phyloP scores from a whole-genome alignment of 2,797 vertebrate genomes.

The Meda fulgida region DNA sequence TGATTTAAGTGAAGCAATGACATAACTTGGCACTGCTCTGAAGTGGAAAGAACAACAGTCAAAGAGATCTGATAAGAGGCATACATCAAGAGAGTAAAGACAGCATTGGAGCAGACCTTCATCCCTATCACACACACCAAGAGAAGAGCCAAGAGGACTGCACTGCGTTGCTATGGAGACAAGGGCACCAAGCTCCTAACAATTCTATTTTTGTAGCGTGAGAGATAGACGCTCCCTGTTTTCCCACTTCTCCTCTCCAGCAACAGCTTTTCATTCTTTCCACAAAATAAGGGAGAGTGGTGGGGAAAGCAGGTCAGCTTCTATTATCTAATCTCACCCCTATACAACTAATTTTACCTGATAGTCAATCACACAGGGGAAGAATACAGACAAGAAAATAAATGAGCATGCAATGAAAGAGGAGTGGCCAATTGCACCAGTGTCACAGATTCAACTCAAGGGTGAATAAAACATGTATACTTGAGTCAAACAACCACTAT shows the following conservation, averaged over 20 bases:
- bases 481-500: conserved; percentile 12
- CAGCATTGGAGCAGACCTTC: conserved; percentile 69
- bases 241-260: conserved; percentile 71
- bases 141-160: conserved; percentile 77
- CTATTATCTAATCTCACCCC: conserved; percentile 67
- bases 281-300: conserved; percentile 64
- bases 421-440: conserved; percentile 17
- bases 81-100: conserved; percentile 31
- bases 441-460: not conserved
- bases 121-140: conserved; percentile 72
- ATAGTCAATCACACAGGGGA: conserved; percentile 29
- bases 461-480: not conserved
- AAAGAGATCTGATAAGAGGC: conserved; percentile 2
- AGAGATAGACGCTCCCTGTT: conserved; percentile 76
- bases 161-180: conserved; percentile 83
- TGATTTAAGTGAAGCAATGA: not conserved
- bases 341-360: conserved; percentile 32
- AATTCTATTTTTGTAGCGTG: conserved; percentile 82
- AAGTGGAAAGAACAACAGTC: not conserved
- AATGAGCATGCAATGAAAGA: conserved; percentile 28
- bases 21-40: not conserved
- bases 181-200: conserved; percentile 81
- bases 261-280: conserved; percentile 69
- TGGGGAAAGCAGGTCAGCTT: conserved; percentile 58
- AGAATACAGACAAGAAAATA: conserved; percentile 5